These are phyloP conservation scores for Ennomos erosarius DNA, from an alignment of 2,888 invertebrate species.

Conservation along the genomic window DNA sequence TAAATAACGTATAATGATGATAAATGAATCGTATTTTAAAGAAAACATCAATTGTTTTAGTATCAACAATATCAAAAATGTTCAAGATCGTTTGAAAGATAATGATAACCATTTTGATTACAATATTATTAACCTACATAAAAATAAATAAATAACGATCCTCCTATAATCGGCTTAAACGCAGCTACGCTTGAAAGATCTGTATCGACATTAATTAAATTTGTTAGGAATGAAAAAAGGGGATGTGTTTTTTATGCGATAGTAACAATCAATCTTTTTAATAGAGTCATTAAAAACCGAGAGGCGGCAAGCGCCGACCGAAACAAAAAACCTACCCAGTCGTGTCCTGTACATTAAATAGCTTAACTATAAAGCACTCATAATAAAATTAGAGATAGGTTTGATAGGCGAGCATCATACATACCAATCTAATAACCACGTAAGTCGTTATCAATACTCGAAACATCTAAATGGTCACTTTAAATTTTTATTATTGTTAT, in stretches of 20 bases:
- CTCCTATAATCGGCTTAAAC: constrained; percentile 39
- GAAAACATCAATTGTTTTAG: constrained; percentile 23
- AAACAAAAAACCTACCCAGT: constrained; percentile 40
- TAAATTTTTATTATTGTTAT: constrained; percentile 60
- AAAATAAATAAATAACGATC: constrained; percentile 30
- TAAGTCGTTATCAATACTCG: constrained; percentile 54
- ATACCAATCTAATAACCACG: constrained; percentile 54
- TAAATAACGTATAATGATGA: constrained; percentile 41
- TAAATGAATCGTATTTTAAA: constrained; percentile 23
- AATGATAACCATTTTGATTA: constrained; percentile 30
- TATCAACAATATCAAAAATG: constrained; percentile 18
- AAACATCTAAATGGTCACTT: constrained; percentile 67
- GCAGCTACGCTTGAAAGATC: constrained; percentile 53
- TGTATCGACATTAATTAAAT: constrained; percentile 81
- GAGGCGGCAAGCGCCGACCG: constrained; percentile 68
- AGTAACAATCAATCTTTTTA: constrained; percentile 80
- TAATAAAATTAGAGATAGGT: constrained; percentile 63
- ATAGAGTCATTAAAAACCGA: constrained; percentile 82
- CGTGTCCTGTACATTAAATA: constrained; percentile 37
- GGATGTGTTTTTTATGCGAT: constrained; percentile 71
- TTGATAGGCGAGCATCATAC: constrained; percentile 48
- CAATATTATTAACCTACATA: constrained; percentile 29
- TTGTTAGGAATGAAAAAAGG: constrained; percentile 69
- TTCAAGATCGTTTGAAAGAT: constrained; percentile 28
- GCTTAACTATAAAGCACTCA: constrained; percentile 61